Conservation (phyloP, 2,113 vertebrate genomes). For the Dicerorhinus sumatrensis region DNA sequence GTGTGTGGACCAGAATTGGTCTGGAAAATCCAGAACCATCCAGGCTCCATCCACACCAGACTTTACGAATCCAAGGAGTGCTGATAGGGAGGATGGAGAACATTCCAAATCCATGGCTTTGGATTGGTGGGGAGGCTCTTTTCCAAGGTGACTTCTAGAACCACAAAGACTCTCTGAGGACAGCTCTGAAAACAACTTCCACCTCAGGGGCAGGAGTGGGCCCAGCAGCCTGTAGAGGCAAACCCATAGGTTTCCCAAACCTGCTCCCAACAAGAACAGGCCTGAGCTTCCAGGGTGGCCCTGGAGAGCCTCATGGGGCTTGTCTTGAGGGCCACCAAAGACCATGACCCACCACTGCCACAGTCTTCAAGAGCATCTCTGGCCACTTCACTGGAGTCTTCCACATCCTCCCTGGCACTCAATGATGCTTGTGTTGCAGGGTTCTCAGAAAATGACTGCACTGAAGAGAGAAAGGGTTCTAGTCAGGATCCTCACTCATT, state of each 20-base stretch:
- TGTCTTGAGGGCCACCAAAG: accelerated
- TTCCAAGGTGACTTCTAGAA: neutral
- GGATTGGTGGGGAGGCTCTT: accelerated
- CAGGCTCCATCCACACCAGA: neutral
- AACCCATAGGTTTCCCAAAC: too few species aligned
- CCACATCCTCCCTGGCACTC: neutral
- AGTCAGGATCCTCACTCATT: neutral
- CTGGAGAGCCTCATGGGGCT: neutral
- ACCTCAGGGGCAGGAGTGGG: neutral
- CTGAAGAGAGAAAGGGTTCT: accelerated
- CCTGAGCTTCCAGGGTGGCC: accelerated
- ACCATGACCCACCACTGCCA: too few species aligned
- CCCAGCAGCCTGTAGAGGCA: too few species aligned
- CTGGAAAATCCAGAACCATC: neutral
- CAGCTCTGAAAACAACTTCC: neutral
- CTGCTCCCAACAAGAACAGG: accelerated
- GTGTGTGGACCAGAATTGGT: neutral
- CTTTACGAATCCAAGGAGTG: neutral
- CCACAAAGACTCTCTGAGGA: neutral
- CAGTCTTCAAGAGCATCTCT: too few species aligned
- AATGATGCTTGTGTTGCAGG: too few species aligned
- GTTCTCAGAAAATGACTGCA: too few species aligned
- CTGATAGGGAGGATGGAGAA: neutral
- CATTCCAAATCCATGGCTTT: neutral
- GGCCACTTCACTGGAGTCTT: accelerated